Conservation (phyloP, 2,888 invertebrate species). For the Pyrocoelia pectoralis region DNA sequence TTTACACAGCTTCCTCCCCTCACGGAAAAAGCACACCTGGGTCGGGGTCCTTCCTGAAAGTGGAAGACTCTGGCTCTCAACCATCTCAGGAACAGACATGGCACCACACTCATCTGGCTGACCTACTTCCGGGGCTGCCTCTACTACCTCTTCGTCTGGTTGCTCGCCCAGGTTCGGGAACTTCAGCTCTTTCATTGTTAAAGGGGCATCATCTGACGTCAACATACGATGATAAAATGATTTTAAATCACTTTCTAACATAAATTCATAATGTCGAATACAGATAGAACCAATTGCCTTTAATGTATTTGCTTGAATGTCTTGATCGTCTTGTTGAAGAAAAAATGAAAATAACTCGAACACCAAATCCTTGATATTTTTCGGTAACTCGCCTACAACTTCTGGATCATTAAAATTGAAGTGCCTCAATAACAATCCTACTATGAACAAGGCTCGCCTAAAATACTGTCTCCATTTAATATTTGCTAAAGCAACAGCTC, state of each 20-base stretch:
- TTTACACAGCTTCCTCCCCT: too few relatives aligned
- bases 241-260: constrained; percentile 86
- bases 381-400: constrained; percentile 60
- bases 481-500: constrained; percentile 50
- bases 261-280: constrained; percentile 94
- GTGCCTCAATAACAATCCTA: constrained; percentile 91
- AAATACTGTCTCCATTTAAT: constrained; percentile 71
- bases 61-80: too few relatives aligned
- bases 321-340: constrained; percentile 82
- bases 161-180: too few relatives aligned
- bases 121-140: too few relatives aligned
- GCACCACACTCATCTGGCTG: too few relatives aligned
- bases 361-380: constrained; percentile 83
- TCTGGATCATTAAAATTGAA: constrained; percentile 78
- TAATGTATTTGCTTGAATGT: constrained; percentile 82
- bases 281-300: constrained; percentile 91
- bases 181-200: constrained; percentile 84
- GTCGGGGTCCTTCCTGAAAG: too few relatives aligned
- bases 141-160: too few relatives aligned
- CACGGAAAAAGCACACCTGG: too few relatives aligned
- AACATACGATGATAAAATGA: constrained; percentile 84
- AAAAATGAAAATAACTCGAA: constrained; percentile 90
- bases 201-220: constrained; percentile 71
- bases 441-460: constrained; percentile 90
- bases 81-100: too few relatives aligned